Conservation (phyloP, 64 coral and sea anemone genomes). For the Pocillopora verrucosa region DNA sequence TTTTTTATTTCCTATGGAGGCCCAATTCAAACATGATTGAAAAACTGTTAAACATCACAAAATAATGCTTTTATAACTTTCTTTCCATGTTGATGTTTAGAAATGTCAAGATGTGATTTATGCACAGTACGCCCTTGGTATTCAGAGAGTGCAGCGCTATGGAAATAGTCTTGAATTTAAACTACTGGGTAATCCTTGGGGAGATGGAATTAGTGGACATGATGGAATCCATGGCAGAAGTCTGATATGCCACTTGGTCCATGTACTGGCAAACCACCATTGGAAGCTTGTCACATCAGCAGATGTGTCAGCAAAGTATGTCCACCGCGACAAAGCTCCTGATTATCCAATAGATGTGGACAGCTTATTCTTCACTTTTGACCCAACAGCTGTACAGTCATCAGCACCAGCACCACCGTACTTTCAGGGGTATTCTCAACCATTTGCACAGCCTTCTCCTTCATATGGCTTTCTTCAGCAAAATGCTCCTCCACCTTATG, state of each 20-base stretch:
- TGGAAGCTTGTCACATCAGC: slow-evolving; percentile 64
- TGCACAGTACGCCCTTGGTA: slow-evolving; percentile 32
- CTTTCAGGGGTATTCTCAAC: slow-evolving; percentile 1
- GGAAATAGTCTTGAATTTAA: slow-evolving; percentile 67
- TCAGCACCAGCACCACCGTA: neutral
- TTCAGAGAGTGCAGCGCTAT: slow-evolving; percentile 39
- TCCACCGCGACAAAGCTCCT: slow-evolving; percentile 42
- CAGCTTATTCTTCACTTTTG: slow-evolving; percentile 83
- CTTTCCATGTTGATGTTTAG: neutral
- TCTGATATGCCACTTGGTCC: slow-evolving; percentile 74
- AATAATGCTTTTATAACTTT: too few relatives aligned
- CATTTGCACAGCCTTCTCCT: neutral
- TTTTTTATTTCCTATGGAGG: too few relatives aligned
- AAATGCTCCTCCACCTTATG: slow-evolving; percentile 3
- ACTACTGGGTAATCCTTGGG: slow-evolving; percentile 80
- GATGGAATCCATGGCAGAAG: slow-evolving; percentile 73
- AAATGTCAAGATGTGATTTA: slow-evolving; percentile 48
- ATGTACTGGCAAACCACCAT: slow-evolving; percentile 31
- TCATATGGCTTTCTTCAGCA: slow-evolving; percentile 44
- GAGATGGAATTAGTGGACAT: slow-evolving; percentile 24
- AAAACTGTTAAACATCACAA: neutral
- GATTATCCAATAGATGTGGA: slow-evolving; percentile 89
- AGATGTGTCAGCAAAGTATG: slow-evolving; percentile 87
- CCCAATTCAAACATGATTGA: too few relatives aligned
- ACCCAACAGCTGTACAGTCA: slow-evolving; percentile 3